These are phyloP conservation scores for Myrmecophaga tridactyla DNA, from an alignment of 2,113 vertebrate species.

Conservation along the genomic window DNA sequence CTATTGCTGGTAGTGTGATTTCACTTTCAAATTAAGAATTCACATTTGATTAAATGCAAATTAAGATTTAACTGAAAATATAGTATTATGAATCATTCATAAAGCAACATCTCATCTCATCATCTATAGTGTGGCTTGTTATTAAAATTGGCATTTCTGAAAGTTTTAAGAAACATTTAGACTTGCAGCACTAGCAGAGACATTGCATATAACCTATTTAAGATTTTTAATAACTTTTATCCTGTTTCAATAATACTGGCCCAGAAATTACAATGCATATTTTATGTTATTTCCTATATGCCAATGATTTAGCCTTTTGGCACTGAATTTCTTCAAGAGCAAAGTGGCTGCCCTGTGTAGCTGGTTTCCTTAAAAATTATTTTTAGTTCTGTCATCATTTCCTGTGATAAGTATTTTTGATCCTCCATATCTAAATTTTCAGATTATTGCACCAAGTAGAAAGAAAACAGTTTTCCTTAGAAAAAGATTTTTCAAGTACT, in stretches of 20 bases:
- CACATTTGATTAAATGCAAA: constrained; percentile 75
- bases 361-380: constrained; percentile 63
- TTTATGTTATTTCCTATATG: constrained; percentile 31
- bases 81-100: constrained; percentile 70
- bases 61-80: constrained; percentile 68
- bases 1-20: constrained; percentile 83
- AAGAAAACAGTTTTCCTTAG: constrained; percentile 59
- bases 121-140: constrained; percentile 63
- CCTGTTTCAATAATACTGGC: constrained; percentile 46
- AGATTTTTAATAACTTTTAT: constrained; percentile 22
- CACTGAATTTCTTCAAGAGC: constrained; percentile 35
- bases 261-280: constrained; percentile 36
- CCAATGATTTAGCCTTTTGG: constrained; percentile 48
- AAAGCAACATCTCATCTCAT: constrained; percentile 65
- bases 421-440: constrained; percentile 62
- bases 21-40: constrained; percentile 71
- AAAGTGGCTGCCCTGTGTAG: constrained; percentile 40
- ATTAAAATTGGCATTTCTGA: constrained; percentile 72
- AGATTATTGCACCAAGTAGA: constrained; percentile 75
- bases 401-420: constrained; percentile 48
- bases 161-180: constrained; percentile 19
- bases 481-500: constrained; percentile 65
- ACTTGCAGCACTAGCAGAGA: neutral
- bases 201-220: neutral
- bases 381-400: constrained; percentile 62